phyloP scores from a whole-genome alignment of 2,113 vertebrate species.

The Ranitomeya imitator region DNA sequence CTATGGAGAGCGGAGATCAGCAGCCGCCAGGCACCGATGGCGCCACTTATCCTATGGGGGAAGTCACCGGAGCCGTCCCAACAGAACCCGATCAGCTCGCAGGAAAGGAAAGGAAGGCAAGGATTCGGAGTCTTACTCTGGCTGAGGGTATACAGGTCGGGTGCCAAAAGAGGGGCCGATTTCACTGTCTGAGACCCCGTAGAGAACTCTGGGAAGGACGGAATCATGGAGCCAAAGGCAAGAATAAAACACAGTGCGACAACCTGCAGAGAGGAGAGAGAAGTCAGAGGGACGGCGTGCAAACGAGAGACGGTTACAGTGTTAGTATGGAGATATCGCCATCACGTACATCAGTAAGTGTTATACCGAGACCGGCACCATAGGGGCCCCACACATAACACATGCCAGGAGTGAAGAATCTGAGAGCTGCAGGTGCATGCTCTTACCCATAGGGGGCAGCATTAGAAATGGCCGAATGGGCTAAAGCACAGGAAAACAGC shows the following conservation, averaged over 20 bases:
- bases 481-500: not conserved
- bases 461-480: not conserved
- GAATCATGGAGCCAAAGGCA: conserved; percentile 92
- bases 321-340: not conserved
- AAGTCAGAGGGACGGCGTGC: conserved; percentile 17
- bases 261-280: conserved; percentile 75
- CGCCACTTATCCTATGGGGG: no score
- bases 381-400: no score
- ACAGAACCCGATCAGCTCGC: no score
- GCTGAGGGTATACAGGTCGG: conserved; percentile 88
- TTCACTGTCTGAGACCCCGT: conserved; percentile 82
- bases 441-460: not conserved
- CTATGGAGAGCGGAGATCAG: no score
- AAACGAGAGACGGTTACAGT: not conserved
- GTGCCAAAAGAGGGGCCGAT: conserved; percentile 75
- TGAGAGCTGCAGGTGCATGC: not conserved
- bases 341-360: not conserved
- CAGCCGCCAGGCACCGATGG: no score
- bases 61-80: no score
- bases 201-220: conserved; percentile 91
- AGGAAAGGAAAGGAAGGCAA: accelerated
- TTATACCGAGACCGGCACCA: not conserved
- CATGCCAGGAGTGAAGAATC: not conserved
- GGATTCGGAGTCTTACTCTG: conserved; percentile 81
- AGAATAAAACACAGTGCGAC: conserved; percentile 93